phyloP scores from a whole-genome alignment of 2,113 vertebrate species.

The Albula glossodonta region DNA sequence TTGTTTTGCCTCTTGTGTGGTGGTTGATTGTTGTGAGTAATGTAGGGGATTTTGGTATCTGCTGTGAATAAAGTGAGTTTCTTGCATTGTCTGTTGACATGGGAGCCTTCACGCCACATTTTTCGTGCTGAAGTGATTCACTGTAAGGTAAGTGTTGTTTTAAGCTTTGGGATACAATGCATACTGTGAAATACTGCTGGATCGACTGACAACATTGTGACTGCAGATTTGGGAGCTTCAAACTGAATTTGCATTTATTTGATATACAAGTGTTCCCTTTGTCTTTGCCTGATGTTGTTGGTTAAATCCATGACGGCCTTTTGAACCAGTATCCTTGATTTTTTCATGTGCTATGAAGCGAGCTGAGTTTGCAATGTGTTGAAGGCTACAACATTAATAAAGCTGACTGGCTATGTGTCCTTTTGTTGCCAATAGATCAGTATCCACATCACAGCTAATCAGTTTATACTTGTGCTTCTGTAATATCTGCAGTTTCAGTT shows the following conservation, averaged over 20 bases:
- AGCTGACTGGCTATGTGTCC: neutral
- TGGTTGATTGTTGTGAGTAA: constrained; percentile 1
- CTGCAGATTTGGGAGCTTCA: neutral
- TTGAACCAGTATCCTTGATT: neutral
- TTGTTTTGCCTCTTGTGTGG: neutral
- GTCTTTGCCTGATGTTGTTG: neutral
- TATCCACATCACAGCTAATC: neutral
- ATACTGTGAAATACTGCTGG: neutral
- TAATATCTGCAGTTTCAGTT: no score
- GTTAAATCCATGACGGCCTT: neutral
- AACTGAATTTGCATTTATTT: neutral
- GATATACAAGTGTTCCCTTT: neutral
- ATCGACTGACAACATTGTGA: neutral
- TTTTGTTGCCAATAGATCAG: neutral
- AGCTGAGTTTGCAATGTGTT: neutral
- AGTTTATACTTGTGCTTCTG: no score
- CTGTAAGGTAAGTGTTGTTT: constrained; percentile 20
- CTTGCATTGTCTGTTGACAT: constrained; percentile 5
- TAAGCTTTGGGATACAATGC: neutral
- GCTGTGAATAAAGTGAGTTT: constrained; percentile 12
- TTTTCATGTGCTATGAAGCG: neutral
- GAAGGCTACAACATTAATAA: no score
- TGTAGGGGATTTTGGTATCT: neutral
- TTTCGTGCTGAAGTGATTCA: neutral
- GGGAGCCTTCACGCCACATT: constrained; percentile 2